Conservation (phyloP, 2,797 vertebrate genomes). For the Cichlasoma orientale region DNA sequence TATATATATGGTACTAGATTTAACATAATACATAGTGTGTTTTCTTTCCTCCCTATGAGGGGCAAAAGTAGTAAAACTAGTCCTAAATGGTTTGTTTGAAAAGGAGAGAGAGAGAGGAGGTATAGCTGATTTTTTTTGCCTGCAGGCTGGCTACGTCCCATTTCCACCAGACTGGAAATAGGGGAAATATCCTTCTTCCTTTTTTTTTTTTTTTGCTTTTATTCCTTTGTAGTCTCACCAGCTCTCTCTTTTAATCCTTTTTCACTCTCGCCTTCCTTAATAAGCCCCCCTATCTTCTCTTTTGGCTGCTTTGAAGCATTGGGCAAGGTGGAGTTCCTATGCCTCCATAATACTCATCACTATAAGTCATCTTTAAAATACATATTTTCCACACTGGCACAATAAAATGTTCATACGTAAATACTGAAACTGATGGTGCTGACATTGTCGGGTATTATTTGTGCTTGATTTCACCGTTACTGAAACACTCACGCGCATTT, state of each 20-base stretch:
- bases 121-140: constrained; percentile 36
- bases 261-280: neutral
- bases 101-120: neutral
- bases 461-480: neutral
- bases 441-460: neutral
- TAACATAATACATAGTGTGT: neutral
- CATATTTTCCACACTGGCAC: neutral
- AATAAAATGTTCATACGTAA: neutral
- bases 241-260: neutral
- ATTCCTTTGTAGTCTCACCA: neutral
- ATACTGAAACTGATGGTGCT: no score
- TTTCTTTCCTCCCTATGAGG: neutral
- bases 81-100: neutral
- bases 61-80: neutral
- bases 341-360: neutral
- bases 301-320: neutral
- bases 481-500: neutral
- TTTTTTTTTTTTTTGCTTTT: neutral
- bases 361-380: neutral
- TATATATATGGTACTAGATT: neutral
- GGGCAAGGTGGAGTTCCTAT: no score
- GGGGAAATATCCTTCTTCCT: constrained; percentile 30
- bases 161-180: constrained; percentile 57
- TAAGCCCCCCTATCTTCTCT: neutral
- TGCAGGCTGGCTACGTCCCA: constrained; percentile 48